Percentiles rank a stretch among this genome's conserved stretches.
Conservation (phyloP, 2,113 vertebrate species). For the Trogon surrucura region DNA sequence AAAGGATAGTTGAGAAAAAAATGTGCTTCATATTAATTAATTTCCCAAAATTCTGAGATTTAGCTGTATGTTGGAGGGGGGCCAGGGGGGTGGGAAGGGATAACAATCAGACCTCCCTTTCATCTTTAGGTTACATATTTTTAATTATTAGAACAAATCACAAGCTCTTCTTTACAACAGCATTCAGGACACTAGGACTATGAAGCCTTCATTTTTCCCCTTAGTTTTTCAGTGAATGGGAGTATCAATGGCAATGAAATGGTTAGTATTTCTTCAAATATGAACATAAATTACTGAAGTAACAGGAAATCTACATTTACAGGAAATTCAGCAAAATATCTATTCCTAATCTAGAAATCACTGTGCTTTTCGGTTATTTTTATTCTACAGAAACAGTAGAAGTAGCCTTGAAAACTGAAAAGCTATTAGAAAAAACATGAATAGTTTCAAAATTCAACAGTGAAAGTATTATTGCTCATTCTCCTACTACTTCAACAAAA, state of each 20-base stretch:
- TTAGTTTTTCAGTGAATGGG: not conserved
- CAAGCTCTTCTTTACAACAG: not conserved
- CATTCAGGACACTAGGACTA: not conserved
- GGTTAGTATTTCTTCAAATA: not conserved
- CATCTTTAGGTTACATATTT: not conserved
- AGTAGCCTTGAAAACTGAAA: not conserved
- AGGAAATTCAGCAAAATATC: not conserved
- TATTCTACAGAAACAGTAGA: not conserved
- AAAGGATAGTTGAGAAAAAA: not conserved
- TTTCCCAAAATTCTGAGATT: not conserved
- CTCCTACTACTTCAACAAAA: not conserved
- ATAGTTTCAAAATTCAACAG: not conserved
- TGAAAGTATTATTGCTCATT: not conserved
- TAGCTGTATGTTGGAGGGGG: not conserved
- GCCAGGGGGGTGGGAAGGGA: too few species aligned
- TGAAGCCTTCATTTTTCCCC: not conserved
- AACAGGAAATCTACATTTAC: not conserved
- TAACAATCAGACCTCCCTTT: not conserved
- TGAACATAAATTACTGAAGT: not conserved
- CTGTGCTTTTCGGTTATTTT: not conserved
- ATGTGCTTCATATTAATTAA: not conserved
- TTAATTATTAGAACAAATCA: not conserved
- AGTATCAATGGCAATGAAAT: not conserved
- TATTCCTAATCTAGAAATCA: not conserved
- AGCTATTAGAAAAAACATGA: not conserved